These are phyloP conservation scores for Gambusia yucatana DNA, from an alignment of 2,797 vertebrate species.

Conservation along the genomic window DNA sequence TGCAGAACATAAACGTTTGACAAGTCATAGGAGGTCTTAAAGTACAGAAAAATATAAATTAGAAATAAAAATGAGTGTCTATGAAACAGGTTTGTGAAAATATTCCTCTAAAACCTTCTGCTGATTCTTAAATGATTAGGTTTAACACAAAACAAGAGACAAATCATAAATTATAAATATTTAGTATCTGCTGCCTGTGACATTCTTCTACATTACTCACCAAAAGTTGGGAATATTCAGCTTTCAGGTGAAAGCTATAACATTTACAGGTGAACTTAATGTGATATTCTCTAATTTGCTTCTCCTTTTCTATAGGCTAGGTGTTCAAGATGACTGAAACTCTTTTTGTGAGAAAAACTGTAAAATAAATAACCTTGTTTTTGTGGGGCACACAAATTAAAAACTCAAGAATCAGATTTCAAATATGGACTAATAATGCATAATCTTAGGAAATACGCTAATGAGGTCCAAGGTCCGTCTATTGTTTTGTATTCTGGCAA, in stretches of 20 bases:
- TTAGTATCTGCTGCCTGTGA: not conserved
- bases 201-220: not conserved
- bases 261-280: no score
- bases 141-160: not conserved
- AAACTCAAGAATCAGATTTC: not conserved
- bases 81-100: not conserved
- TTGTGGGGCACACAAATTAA: not conserved
- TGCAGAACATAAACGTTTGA: slow-evolving; percentile 26
- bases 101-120: not conserved
- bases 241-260: no score
- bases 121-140: not conserved
- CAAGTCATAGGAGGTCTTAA: not conserved
- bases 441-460: not conserved
- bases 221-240: not conserved
- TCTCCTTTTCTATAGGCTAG: not conserved
- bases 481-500: not conserved
- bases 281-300: no score
- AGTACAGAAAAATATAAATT: not conserved
- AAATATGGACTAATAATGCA: not conserved
- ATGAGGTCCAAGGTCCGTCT: not conserved
- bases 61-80: not conserved
- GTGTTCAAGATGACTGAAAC: not conserved
- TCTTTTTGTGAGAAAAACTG: not conserved
- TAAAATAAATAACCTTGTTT: not conserved
- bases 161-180: not conserved